phyloP scores from a whole-genome alignment of 2,888 invertebrate species.

The Ectobius pallidus region DNA sequence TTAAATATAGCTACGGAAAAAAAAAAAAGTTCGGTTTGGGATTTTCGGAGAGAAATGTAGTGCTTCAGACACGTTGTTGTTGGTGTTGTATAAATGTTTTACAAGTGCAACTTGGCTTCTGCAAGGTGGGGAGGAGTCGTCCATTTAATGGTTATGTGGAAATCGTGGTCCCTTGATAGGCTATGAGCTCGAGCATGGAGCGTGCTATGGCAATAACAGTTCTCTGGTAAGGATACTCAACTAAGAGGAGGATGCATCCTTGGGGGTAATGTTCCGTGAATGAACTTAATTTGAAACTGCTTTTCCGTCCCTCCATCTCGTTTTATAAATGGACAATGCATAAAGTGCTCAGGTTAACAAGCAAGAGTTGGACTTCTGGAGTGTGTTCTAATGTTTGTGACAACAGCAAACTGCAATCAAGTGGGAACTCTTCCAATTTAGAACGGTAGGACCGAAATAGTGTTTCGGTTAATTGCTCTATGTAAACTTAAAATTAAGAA shows the following conservation, averaged over 20 bases:
- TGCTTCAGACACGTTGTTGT: not conserved
- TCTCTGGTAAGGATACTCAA: not conserved
- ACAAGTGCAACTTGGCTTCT: not conserved
- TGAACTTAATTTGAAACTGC: slow-evolving; percentile 22
- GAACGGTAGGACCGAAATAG: too few relatives aligned
- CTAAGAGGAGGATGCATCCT: not conserved
- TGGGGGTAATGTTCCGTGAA: slow-evolving; percentile 5
- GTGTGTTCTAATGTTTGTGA: too few relatives aligned
- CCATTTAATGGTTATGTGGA: slow-evolving; percentile 12
- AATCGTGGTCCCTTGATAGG: slow-evolving; percentile 1
- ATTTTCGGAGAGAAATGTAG: not conserved
- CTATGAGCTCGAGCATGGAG: not conserved
- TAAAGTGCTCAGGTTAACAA: not conserved
- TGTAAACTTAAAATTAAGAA: too few relatives aligned
- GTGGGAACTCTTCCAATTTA: too few relatives aligned
- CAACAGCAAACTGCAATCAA: too few relatives aligned
- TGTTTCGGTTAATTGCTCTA: too few relatives aligned
- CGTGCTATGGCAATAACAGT: not conserved
- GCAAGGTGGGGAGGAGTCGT: not conserved
- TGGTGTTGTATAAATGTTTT: slow-evolving; percentile 11
- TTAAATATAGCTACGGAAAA: not conserved
- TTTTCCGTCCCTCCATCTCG: not conserved
- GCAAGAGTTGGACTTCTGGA: not conserved
- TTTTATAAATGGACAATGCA: not conserved
- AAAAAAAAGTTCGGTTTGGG: not conserved